These are phyloP conservation scores for Tupiocoris notatus DNA, from an alignment of 2,888 invertebrate genomes.

Conservation along the genomic window DNA sequence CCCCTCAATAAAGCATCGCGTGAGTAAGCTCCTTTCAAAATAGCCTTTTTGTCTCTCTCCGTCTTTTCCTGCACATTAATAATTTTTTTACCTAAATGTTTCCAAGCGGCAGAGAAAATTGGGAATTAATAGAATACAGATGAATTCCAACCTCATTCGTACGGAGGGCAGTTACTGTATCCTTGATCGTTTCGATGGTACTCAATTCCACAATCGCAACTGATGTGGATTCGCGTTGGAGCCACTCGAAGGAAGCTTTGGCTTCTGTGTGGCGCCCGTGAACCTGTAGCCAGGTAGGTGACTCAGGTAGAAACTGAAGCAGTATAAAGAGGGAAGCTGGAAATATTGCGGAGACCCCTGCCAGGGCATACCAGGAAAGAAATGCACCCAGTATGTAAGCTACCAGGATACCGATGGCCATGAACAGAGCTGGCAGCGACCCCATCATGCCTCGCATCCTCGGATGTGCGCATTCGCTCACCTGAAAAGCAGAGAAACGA, in stretches of 20 bases:
- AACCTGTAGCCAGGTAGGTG: conserved; percentile 61
- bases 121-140: neutral
- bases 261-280: conserved; percentile 57
- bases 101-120: too few species aligned
- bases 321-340: conserved; percentile 57
- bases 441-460: conserved; percentile 65
- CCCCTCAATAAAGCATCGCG: conserved; percentile 48
- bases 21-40: conserved; percentile 45
- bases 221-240: conserved; percentile 54
- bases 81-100: neutral
- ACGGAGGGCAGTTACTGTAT: conserved; percentile 8
- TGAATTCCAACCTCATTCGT: conserved; percentile 12
- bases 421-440: conserved; percentile 64
- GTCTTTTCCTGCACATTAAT: conserved; percentile 20
- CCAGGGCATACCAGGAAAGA: conserved; percentile 62
- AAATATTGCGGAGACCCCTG: conserved; percentile 58
- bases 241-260: conserved; percentile 57
- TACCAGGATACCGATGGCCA: conserved; percentile 64
- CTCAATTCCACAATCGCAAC: conserved; percentile 46
- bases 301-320: conserved; percentile 63
- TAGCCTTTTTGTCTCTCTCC: conserved; percentile 30
- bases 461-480: conserved; percentile 65
- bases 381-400: conserved; percentile 62
- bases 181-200: conserved; percentile 38
- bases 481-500: too few species aligned